Evolutionary conservation across 23 tunicate genomes (phyloP), one percentile per base, ranked within the genome.

Genomic region (Clavelina lepadiformis): DNA sequence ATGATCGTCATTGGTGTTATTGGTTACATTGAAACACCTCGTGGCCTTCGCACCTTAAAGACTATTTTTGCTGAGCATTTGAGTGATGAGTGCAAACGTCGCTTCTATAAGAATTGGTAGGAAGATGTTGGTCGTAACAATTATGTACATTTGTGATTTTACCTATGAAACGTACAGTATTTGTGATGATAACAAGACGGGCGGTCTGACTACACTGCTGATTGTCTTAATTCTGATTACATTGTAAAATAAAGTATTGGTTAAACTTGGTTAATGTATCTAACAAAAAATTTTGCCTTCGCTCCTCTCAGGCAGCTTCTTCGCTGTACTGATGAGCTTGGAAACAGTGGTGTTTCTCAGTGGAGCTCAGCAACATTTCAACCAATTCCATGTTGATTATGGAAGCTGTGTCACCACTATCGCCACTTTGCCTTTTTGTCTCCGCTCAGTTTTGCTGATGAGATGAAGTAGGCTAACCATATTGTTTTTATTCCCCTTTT

Each of bases 101-200:
- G 99, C 26, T 94, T 86, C 87, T 94, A 94, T 91, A 86, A 81
- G 54, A 94, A 86, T 82, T 94, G 99, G 99, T 92, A 31, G 7
- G 95, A 65, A 52, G 13, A 1, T 0, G 28, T 37, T 54, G 13
- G 11, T 44, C 11, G 11, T 44, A 44, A 44, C 11, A 27, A 46
- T 0, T 28, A 11, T 44, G 15, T 44, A 11, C 15, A 44, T 11
- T 15, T 11, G 11, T 44, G 61, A 4, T 26, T 55, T 56, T 31
- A 34, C 1, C 4, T 34, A 30, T 32, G 6, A 23, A 3, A 38
- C 33, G 4, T 21, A 1, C 19, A 3, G 49, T 8, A 38, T 46
- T 7, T 22, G 27, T 76, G 73, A 76, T 76, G 73, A 76, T 15
- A 64, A 31, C 69, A 21, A 64, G 81, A 75, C 81, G 81, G 81